phyloP scores from a whole-genome alignment of 2,797 vertebrate species.

The Salmo trutta region DNA sequence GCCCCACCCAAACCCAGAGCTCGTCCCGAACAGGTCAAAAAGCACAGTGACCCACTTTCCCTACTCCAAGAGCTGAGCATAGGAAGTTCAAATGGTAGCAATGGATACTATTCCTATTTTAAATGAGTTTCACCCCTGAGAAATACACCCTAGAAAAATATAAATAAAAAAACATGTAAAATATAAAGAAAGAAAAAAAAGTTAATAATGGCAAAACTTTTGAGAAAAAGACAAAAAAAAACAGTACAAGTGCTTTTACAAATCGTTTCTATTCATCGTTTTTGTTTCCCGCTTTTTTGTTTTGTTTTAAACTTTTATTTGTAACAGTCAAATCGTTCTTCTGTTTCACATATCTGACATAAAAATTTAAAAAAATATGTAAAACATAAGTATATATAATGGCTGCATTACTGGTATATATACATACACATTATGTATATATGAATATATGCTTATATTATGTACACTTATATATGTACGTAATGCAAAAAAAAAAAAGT shows the following conservation, averaged over 20 bases:
- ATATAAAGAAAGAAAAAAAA: constrained; percentile 35
- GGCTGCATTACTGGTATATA: constrained; percentile 77
- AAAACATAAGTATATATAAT: constrained; percentile 72
- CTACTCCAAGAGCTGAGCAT: constrained; percentile 98
- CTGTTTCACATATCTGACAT: constrained; percentile 81
- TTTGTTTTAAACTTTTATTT: constrained; percentile 75
- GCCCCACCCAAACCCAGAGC: constrained; percentile 95
- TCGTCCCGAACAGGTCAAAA: constrained; percentile 94
- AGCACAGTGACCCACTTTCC: constrained; percentile 96
- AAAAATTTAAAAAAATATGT: constrained; percentile 51
- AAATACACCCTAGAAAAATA: constrained; percentile 31
- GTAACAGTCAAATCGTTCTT: constrained; percentile 73
- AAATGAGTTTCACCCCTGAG: constrained; percentile 80
- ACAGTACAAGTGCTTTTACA: constrained; percentile 72
- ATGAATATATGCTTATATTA: constrained; percentile 83
- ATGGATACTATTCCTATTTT: constrained; percentile 99
- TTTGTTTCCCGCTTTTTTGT: constrained; percentile 63
- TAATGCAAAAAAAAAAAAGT: constrained; percentile 70
- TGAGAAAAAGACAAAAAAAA: constrained; percentile 53
- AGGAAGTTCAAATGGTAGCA: constrained; percentile 98
- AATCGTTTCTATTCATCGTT: constrained; percentile 74
- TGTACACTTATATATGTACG: constrained; percentile 86
- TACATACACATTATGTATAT: constrained; percentile 79
- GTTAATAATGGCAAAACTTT: constrained; percentile 64
- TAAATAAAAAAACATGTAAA: constrained; percentile 35